Conservation (phyloP, 2,888 invertebrate genomes). For the Eupithecia inturbata region DNA sequence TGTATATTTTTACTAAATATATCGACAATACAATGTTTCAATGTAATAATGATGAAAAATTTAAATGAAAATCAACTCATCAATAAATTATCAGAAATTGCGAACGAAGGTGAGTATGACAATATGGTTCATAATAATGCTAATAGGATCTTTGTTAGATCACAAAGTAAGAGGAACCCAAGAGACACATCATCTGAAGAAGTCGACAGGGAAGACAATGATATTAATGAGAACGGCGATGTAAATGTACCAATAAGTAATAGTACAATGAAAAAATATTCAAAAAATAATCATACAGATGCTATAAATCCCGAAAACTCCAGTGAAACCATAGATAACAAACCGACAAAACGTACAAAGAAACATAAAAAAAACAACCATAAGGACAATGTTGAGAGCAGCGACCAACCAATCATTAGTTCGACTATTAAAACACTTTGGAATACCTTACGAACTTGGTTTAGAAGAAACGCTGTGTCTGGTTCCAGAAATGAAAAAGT, state of each 20-base stretch:
- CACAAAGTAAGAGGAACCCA: not conserved
- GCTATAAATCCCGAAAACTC: not conserved
- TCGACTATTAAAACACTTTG: not conserved
- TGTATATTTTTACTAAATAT: constrained; percentile 33
- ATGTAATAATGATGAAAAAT: constrained; percentile 17
- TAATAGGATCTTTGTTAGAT: not conserved
- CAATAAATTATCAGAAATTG: not conserved
- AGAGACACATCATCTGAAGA: not conserved
- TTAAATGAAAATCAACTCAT: constrained; percentile 18
- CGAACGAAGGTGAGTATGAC: not conserved
- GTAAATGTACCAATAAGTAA: not conserved
- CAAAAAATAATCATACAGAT: not conserved
- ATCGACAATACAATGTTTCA: constrained; percentile 20
- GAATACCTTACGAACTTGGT: not conserved
- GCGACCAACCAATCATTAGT: not conserved
- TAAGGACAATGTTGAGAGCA: not conserved
- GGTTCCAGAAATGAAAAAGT: not conserved
- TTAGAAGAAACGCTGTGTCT: not conserved
- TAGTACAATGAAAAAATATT: not conserved
- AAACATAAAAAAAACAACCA: not conserved
- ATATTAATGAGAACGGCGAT: not conserved
- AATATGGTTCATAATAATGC: not conserved
- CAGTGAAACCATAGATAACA: not conserved
- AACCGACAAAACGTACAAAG: not conserved
- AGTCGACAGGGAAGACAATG: not conserved